Evolutionary conservation across 2,888 invertebrate genomes (phyloP), one percentile per base, ranked within the genome.

Genomic region (Gisinianus flammeolus): DNA sequence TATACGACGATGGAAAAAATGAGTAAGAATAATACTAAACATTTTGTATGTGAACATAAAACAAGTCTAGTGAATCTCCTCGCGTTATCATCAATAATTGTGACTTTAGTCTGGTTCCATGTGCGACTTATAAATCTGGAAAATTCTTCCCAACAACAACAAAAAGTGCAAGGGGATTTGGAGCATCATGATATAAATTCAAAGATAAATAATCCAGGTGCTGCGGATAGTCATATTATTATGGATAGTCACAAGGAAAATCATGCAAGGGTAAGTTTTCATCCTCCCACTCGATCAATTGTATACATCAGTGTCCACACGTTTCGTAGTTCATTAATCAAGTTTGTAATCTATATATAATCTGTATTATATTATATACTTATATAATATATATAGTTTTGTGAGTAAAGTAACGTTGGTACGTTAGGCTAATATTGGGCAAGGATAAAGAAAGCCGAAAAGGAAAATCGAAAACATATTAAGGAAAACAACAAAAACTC

Each of bases 41-140:
- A n/a, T 62, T 24, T 24, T 1, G 2, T 26, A 16, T 62, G 26
- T 62, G 24, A 12, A 4, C 62, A 62, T 62, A 62, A 26, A 26
- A 30, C 30, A 35, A 67, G 30, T 35, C 16, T 35, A 67, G 19
- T 68, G 4, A 35, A 68, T 68, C 16, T 68, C 16, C 24, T 68
- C 6, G 24, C 68, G 5, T 22, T 68, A 22, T 33, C 44, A 1
- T 35, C 68, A 16, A 44, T 68, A 5, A 12, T 68, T 5, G 22
- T 68, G 22, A 68, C 33, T 2, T 24, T 68, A 12, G 68, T 44
- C 16, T 68, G 68, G 68, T 44, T 68, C 24, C 68, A 68, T 68
- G 24, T 68, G 44, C 19, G 68, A 26, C 68, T 68, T 8, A 10
- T 44, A 22, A 68, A 24, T 68, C 10, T 68, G 19, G 68, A 68